phyloP scores from a whole-genome alignment of 1,140 invertebrate genomes.

The Apocrypta bakeri region DNA sequence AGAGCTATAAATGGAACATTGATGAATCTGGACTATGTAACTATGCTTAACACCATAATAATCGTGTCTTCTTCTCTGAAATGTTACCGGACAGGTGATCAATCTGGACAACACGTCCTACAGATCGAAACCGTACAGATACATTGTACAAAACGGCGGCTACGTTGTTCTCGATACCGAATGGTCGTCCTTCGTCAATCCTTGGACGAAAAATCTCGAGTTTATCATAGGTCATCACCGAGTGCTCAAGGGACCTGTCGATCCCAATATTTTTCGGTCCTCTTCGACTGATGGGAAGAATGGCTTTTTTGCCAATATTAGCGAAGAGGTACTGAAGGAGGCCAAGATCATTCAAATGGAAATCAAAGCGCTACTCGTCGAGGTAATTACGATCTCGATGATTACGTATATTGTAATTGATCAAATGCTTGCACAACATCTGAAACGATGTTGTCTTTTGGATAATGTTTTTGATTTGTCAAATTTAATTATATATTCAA shows the following conservation, averaged over 20 bases:
- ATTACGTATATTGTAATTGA: too few species aligned
- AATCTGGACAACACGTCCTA: conserved; percentile 80
- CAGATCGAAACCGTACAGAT: conserved; percentile 85
- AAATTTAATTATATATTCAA: background rate
- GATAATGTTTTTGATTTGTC: conserved; percentile 18
- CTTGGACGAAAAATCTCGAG: conserved; percentile 92
- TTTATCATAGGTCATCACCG: conserved; percentile 93
- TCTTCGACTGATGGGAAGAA: conserved; percentile 69
- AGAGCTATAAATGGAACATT: too few species aligned
- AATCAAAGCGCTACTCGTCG: conserved; percentile 80
- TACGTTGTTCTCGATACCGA: conserved; percentile 90
- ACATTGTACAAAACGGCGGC: conserved; percentile 88
- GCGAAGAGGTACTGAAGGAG: conserved; percentile 78
- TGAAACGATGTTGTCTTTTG: background rate
- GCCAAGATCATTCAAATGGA: conserved; percentile 80
- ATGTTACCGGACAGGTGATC: conserved; percentile 72
- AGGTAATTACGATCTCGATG: conserved; percentile 73
- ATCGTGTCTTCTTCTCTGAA: conserved; percentile 27
- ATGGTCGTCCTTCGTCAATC: conserved; percentile 95
- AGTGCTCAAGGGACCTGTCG: conserved; percentile 84
- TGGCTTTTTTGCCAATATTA: conserved; percentile 67
- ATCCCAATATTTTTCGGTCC: conserved; percentile 81
- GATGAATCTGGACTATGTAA: too few species aligned
- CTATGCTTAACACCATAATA: background rate
- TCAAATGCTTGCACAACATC: background rate